Conservation (phyloP, 2,113 vertebrate genomes). For the Solea senegalensis region DNA sequence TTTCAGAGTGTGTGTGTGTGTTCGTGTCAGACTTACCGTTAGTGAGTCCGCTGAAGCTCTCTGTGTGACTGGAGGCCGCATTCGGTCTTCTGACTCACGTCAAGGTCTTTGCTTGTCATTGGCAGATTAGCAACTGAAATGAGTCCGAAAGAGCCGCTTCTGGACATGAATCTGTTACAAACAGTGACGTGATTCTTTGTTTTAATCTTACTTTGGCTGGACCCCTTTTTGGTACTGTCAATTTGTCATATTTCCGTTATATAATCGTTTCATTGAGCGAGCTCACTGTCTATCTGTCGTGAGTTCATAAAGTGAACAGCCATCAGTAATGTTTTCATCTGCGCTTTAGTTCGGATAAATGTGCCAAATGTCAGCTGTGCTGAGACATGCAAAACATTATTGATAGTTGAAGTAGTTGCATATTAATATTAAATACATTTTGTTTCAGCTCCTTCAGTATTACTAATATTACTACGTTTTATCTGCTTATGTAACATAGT, state of each 20-base stretch:
- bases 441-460: no score
- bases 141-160: not conserved
- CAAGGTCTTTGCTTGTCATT: constrained; percentile 81
- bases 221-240: fast-evolving
- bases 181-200: fast-evolving
- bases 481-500: no score
- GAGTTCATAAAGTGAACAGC: no score
- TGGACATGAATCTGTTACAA: not conserved
- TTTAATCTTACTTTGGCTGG: not conserved
- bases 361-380: no score
- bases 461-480: no score
- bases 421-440: no score
- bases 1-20: not conserved
- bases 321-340: no score
- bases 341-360: no score
- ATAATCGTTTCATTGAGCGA: no score
- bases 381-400: no score
- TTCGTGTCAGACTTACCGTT: fast-evolving
- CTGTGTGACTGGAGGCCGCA: constrained; percentile 42
- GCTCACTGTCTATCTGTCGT: no score
- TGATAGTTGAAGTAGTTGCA: no score
- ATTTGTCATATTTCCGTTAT: not conserved
- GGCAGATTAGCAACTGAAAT: not conserved
- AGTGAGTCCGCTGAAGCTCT: not conserved
- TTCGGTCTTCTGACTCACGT: constrained; percentile 55